A percentile compares a stretch with the other conserved stretches of the same genome.
Evolutionary conservation across 2,888 invertebrate species (phyloP).

Genomic region (Himalopsyche anomala): DNA sequence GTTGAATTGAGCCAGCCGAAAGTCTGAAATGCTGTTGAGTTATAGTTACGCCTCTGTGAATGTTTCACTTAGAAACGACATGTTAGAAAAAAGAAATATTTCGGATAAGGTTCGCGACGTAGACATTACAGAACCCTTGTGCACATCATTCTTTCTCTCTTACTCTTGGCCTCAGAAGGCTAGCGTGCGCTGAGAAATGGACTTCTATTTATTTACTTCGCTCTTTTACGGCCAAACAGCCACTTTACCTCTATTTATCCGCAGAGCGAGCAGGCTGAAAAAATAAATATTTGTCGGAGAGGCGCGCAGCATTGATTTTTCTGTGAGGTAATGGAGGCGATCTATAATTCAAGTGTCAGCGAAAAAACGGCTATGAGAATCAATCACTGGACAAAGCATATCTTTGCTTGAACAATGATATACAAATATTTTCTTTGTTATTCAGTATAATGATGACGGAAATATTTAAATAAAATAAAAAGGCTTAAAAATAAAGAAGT

Average conservation of each 20-base stretch:
- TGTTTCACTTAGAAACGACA: no score
- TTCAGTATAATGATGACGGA: neutral
- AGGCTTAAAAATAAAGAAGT: neutral
- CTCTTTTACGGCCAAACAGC: slow-evolving; percentile 60
- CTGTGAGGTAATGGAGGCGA: neutral
- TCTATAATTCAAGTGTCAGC: slow-evolving; percentile 34
- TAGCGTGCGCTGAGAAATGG: slow-evolving; percentile 58
- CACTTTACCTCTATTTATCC: slow-evolving; percentile 53
- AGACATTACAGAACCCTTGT: slow-evolving; percentile 7
- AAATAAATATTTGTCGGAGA: slow-evolving; percentile 16
- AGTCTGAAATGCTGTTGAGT: no score
- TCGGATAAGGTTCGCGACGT: neutral
- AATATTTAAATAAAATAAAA: neutral
- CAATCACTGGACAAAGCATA: slow-evolving; percentile 7
- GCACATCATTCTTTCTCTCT: slow-evolving; percentile 16
- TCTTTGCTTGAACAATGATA: neutral
- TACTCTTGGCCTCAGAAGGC: slow-evolving; percentile 30
- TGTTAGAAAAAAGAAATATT: no score
- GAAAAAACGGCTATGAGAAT: neutral
- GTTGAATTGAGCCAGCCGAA: no score
- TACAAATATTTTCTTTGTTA: neutral
- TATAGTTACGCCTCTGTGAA: no score
- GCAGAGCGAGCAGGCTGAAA: slow-evolving; percentile 8
- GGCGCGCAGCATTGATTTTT: slow-evolving; percentile 23
- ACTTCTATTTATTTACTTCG: slow-evolving; percentile 62